These are phyloP conservation scores for Linepithema humile DNA, from an alignment of 1,140 invertebrate species.

Conservation along the genomic window DNA sequence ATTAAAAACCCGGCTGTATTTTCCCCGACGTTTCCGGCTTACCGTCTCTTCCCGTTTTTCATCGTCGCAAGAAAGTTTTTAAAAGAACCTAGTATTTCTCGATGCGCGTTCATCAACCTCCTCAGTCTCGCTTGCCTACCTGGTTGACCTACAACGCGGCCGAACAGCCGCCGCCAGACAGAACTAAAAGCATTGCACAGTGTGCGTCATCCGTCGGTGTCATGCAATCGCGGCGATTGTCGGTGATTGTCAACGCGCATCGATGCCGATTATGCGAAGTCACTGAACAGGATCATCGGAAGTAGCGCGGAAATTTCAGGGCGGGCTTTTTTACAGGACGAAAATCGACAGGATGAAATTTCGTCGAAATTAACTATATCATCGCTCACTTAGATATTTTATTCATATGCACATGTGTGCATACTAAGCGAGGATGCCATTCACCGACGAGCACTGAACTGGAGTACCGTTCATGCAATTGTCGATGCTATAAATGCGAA, in stretches of 20 bases:
- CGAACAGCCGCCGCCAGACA: slow-evolving; percentile 38
- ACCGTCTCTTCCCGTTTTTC: background rate
- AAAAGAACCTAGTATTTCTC: background rate
- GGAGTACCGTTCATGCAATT: background rate
- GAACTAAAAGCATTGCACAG: background rate
- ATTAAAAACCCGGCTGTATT: background rate
- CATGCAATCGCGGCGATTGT: background rate
- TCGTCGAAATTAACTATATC: no score
- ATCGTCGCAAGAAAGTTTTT: background rate
- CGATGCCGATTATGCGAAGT: background rate
- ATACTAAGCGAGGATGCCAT: background rate
- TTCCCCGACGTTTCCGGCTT: background rate
- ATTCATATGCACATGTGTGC: background rate
- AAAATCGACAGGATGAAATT: background rate
- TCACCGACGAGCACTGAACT: background rate
- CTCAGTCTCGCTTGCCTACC: slow-evolving; percentile 26
- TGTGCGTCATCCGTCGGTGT: slow-evolving; percentile 26
- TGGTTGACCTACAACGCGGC: slow-evolving; percentile 64
- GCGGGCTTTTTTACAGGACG: background rate
- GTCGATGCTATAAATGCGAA: background rate
- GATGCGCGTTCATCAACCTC: slow-evolving; percentile 60
- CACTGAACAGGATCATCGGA: background rate
- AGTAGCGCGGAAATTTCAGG: background rate
- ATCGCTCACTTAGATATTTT: background rate
- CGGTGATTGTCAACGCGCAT: background rate